Evolutionary conservation across 1,140 invertebrate genomes (phyloP), one percentile per base, ranked within the genome.

Genomic region (Aphaenogaster floridana): DNA sequence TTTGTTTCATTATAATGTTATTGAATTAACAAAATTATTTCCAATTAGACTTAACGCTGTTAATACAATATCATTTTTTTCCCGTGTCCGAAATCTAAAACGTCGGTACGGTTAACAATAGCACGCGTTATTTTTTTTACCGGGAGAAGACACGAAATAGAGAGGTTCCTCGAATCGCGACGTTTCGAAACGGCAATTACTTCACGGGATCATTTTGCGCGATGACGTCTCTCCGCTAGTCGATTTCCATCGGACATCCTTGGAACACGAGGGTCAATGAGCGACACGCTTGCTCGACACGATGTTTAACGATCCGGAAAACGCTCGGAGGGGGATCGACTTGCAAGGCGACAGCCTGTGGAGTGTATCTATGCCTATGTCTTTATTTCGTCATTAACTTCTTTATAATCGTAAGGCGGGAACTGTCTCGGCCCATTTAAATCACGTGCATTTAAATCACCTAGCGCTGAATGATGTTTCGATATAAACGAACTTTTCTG

Each of bases 301-400:
- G 85, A 64, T 90, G 90, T 36, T 84, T 85, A 90, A 88, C 78
- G 90, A 90, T 90, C 64, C 64, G 89, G 89, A 91, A 91, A 91
- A 91, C 59, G 48, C 54, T 42, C 66, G 69, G n/a, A 6, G 15
- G 34, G 69, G 69, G 68, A 57, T 80, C 28, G 63, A 52, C 42
- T 54, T 63, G 76, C 69, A 76, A 87, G 86, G 66, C 87, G 79
- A 88, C 72, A 90, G 9, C 8, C 11, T 80, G n/a, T 28, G 17
- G 34, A 79, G 15, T 61, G 7, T n/a, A 34, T 42, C 54, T 59
- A 34, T 63, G 28, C 6, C 8, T 42, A 42, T 50, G 21, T 74
- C 78, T 63, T 63, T 34, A 57, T 89, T 54, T 77, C 21, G 39
- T 48, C 28, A 80, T 59, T 36, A 57, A 66, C 6, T 61, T 68